A percentile compares a stretch with the other conserved stretches of the same genome.
These are phyloP conservation scores for Poeciliopsis turrubarensis DNA, from an alignment of 2,113 vertebrate species.

Conservation along the genomic window DNA sequence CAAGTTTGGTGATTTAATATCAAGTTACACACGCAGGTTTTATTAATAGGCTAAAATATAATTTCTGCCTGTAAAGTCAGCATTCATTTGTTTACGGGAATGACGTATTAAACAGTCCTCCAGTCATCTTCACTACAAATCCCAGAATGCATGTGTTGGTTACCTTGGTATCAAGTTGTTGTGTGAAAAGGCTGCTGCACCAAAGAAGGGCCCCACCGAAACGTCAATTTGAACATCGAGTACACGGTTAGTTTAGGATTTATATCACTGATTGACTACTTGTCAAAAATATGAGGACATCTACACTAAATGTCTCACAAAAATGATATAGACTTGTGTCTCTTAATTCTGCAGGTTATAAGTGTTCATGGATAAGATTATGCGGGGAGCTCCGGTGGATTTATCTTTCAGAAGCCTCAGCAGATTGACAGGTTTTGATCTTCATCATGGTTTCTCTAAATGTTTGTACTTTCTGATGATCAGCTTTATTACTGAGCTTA, in stretches of 20 bases:
- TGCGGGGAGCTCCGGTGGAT: constrained; percentile 66
- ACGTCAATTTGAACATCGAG: background rate
- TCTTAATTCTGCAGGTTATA: constrained; percentile 15
- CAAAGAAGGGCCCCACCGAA: background rate
- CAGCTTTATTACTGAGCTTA: no score
- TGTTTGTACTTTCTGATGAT: no score
- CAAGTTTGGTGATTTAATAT: no score
- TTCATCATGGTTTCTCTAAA: no score
- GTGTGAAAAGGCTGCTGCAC: background rate
- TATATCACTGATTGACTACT: background rate
- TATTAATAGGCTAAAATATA: no score
- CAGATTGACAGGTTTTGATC: constrained; percentile 52
- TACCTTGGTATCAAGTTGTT: constrained; percentile 21
- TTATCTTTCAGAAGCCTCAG: constrained; percentile 65
- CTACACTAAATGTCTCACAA: background rate
- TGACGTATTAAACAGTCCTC: background rate
- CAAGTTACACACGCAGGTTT: no score
- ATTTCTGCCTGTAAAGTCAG: background rate
- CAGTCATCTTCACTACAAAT: background rate
- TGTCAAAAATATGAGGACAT: background rate
- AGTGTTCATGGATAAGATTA: constrained; percentile 22
- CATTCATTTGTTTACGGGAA: background rate
- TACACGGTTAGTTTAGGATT: background rate
- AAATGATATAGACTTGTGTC: background rate
- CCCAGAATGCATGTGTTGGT: background rate